Percentiles rank a stretch among this genome's conserved stretches.
Conservation (phyloP, 2,888 invertebrate species). For the Agrochola lychnidis region DNA sequence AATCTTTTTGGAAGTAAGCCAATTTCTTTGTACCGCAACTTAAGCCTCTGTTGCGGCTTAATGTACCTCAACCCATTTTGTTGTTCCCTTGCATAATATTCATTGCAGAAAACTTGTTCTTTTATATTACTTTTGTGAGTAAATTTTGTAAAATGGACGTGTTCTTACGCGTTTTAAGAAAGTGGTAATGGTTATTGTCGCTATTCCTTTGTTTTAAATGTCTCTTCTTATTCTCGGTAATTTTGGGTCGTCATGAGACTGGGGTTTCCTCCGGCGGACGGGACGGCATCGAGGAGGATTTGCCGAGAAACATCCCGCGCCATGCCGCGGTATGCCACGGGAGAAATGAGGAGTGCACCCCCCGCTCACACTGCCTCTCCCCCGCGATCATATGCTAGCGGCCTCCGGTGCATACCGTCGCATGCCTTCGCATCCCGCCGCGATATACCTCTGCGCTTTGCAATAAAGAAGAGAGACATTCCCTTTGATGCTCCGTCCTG, state of each 20-base stretch:
- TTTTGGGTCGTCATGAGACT: too few relatives aligned
- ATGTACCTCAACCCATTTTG: conserved; percentile 37
- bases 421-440: too few relatives aligned
- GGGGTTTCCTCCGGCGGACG: background rate
- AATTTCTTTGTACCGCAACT: conserved; percentile 30
- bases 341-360: background rate
- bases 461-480: too few relatives aligned
- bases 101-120: conserved; percentile 6
- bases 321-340: too few relatives aligned
- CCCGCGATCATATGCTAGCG: too few relatives aligned
- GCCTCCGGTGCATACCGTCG: too few relatives aligned
- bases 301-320: too few relatives aligned
- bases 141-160: background rate
- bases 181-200: too few relatives aligned
- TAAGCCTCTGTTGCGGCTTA: conserved; percentile 30
- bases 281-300: too few relatives aligned
- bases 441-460: too few relatives aligned
- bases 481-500: too few relatives aligned
- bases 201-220: background rate
- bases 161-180: background rate
- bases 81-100: conserved; percentile 26
- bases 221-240: background rate
- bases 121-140: conserved; percentile 5
- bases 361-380: too few relatives aligned
- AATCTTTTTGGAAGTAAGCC: conserved; percentile 50